Base-by-base conservation (phyloP, 2,888 invertebrate genomes). In the Sinohyriopsis cumingii region DNA sequence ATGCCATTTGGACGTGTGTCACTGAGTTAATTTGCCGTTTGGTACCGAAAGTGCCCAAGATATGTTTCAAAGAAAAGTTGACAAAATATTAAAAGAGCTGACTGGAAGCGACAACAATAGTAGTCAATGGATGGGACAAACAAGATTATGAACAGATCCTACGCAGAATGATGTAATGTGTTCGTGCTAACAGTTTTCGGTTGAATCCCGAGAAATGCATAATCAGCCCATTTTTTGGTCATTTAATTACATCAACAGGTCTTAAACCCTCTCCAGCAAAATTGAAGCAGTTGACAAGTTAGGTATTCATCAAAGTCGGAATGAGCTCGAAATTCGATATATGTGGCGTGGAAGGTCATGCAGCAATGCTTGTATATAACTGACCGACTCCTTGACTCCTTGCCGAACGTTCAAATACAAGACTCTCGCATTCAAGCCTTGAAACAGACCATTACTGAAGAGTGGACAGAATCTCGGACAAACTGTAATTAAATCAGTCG, bases 21-120 rank as follows among this genome's bases (percentile, higher is more conserved):
- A 57, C 1, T 73, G 25, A 20, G 22, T 56, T 0, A 59, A 75
- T 3, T n/a, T 76, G 33, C 77, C 81, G 2, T 77, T 77, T 57
- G 75, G 81, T 5, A 62, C 75, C 12, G 61, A 59, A 5, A 64
- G 56, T 9, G 62, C 71, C 12, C 72, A 66, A 24, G 74, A 79
- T 62, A 67, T 68, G 7, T 77, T 76, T 62, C 77, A 80, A 25
- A 54, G 55, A 1, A 69, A 66, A 28, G 67, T 73, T 7, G 70
- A 75, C 33, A 63, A 71, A 18, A 63, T 56, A 18, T 71, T 53
- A 63, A 75, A 72, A 61, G 75, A 71, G 20, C 59, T 74, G 12
- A 6, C 18, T 6, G 78, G 76, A 1, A 1, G 5, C 6, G 6
- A 28, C 28, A 28, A 6, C 5, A 28, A 28, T 28, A 0, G 28